Evolutionary conservation across 2,888 invertebrate species (phyloP), one percentile per base, ranked within the genome.

Genomic region (Leptopilina syphax): DNA sequence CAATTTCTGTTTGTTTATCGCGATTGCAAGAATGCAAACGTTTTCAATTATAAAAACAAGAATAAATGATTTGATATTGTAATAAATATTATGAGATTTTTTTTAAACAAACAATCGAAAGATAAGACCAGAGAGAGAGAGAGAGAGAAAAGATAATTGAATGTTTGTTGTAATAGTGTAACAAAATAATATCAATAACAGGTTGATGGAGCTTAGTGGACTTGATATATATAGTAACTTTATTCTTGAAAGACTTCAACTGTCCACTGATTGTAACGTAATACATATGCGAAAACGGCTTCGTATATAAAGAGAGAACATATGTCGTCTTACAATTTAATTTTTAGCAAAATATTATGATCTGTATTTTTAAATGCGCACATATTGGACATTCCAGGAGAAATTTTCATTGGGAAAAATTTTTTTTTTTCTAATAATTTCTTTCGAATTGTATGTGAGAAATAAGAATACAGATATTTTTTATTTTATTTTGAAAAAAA

Each of bases 241-340:
- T 57, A 54, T 54, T 73, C 57, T 73, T 73, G 73, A 73, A 57
- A 57, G 73, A 73, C 73, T 73, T 73, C 68, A 24, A 12, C 70
- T 34, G 12, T 73, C 57, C 27, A 34, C n/a, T 57, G n/a, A n/a
- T 10, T 34, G 50, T 8, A 73, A 73, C 34, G 34, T 34, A 27
- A 57, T 73, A 73, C 73, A 8, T 34, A 34, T 57, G 44, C 10
- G 27, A 41, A 57, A 73, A 73, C 57, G 73, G 73, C 73, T 73
- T 73, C 73, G 34, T 34, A 34, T 50, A 1, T 70, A 2, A 50
- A 54, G 27, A 50, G n/a, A 27, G 54, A 70, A 70, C 70, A 70
- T 54, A 13, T 50, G n/a, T 70, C 54, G 13, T 70, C 34, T 54
- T 54, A 54, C 13, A 70, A 4, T 13, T 12, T 13, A 12, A 54